Base-by-base conservation (phyloP, 2,797 vertebrate species). In the Prunella strophiata region DNA sequence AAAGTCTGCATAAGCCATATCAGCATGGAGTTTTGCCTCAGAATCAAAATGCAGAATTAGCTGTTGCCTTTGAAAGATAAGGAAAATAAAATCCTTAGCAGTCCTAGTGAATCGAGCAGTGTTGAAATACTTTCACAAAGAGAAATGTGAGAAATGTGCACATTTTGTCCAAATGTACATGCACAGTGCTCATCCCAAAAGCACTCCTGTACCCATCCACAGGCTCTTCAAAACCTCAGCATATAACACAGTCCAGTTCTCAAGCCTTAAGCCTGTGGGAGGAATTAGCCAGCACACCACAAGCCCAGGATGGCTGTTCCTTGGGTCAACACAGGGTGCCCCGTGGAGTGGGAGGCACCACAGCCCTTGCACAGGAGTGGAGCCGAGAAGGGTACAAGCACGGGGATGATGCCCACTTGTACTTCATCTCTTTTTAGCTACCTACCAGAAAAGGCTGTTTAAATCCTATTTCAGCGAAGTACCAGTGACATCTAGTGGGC, bases 401-500 rank as follows among this genome's bases (percentile, higher is more conserved):
- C 32, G 11, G 29, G 0, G 29, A 7, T 3, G 32, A 20, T 75
- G 66, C 40, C 45, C n/a, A 27, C 88, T 78, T 47, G 54, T 0
- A 4, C 36, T 12, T 3, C 17, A 5, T 2, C 72, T 29, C 84
- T 61, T 54, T 38, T 65, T 2, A 52, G 25, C 61, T 2, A n/a
- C 26, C 42, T 9, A 66, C 32, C 80, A 27, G 79, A 65, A 78
- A 70, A 68, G 30, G 59, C 43, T 32, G 29, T 21, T 43, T 6
- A 11, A 47, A 34, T 14, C 77, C 19, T 9, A 20, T 61, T 95
- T 88, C 93, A 38, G 84, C 74, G 94, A 94, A 71, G 85, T 63
- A 32, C 48, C 85, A 93, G 54, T 94, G 96, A 96, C 97, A 97
- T 79, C 97, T 97, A 95, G 95, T 61, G 97, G 91, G 9, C 7